Evolutionary conservation across 2,797 vertebrate species (phyloP), one percentile per base, ranked within the genome.

Genomic region (Pitangus sulphuratus): DNA sequence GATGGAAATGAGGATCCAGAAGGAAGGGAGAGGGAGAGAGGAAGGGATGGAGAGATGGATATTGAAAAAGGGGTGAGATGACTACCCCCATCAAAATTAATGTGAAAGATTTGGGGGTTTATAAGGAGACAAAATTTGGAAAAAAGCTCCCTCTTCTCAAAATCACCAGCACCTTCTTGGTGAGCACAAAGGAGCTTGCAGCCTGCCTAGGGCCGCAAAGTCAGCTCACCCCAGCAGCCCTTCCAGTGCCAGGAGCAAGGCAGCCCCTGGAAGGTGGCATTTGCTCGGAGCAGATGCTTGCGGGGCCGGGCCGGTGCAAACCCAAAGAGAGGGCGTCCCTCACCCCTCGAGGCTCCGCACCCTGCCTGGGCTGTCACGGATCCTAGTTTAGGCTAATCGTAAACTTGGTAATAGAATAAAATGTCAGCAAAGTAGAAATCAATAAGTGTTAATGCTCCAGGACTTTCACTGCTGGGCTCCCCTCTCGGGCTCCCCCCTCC

Each of bases 371-470:
- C 84, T 81, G 68, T 45, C 92, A 69, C 1, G 33, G 88, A 91
- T 90, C 94, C 82, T 30, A 71, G 85, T 92, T 90, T 48, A 96
- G 95, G 97, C 97, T 97, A 97, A 97, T 97, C 95, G 87, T 93
- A 97, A 97, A 97, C 96, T 97, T 96, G 94, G 91, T 97, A 98
- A 97, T 97, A 95, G 96, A 97, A 97, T 97, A 96, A 97, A 97
- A 96, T 96, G 95, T 89, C 96, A 93, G 91, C 91, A 97, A 97
- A 97, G 97, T 95, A 97, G 95, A 97, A 98, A 97, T 97, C 96
- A 97, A 97, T 96, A 96, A 94, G 82, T 87, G 95, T 97, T 97
- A 96, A 94, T 96, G 86, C 76, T 91, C 78, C 95, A 82, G 95
- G 94, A 96, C 97, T 98, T 97, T 98, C 96, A 96, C 96, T 93